Evolutionary conservation across 2,113 vertebrate species (phyloP), one percentile per base, ranked within the genome.

Genomic region (Noturus placidus): DNA sequence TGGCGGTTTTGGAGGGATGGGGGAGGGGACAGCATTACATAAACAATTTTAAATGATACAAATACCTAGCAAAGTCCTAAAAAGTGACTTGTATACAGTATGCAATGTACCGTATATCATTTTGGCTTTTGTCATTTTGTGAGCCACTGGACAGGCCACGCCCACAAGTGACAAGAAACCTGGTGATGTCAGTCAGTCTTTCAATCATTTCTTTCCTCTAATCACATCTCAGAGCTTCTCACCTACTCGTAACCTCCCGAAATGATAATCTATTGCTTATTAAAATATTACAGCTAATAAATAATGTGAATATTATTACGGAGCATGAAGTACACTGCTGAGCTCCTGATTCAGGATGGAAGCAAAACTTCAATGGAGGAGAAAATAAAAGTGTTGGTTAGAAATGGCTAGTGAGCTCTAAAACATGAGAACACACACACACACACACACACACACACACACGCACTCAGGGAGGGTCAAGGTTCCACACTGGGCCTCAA

Each of bases 401-500:
- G 93, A 90, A 90, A 92, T 94, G 94, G 93, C 95, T 91, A 95
- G 94, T 94, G 90, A 90, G 92, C 92, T 94, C 94, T 95, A 94
- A 92, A 89, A 84, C 89, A 93, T 93, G 91, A 93, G n/a, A 67
- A 91, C 90, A 56, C 15, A 81, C 50, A 80, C 63, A 88, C 90
- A 83, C 91, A 88, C 89, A 65, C 83, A 86, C 78, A 80, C 84
- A 59, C 38, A 54, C 63, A 59, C 76, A 84, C 89, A 87, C 83
- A 61, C 90, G 88, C 89, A 90, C 91, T 87, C 92, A 86, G 38
- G 19, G n/a, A 54, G 82, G 89, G 91, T 91, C 86, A 77, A 85
- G 89, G 88, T 90, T 92, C 84, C 89, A 87, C 27, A 82, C 59
- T 80, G 33, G 91, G 85, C 85, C 77, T 82, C 92, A 88, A 90